These are phyloP conservation scores for Chionoecetes opilio DNA, from an alignment of 1,140 invertebrate species.

Conservation along the genomic window DNA sequence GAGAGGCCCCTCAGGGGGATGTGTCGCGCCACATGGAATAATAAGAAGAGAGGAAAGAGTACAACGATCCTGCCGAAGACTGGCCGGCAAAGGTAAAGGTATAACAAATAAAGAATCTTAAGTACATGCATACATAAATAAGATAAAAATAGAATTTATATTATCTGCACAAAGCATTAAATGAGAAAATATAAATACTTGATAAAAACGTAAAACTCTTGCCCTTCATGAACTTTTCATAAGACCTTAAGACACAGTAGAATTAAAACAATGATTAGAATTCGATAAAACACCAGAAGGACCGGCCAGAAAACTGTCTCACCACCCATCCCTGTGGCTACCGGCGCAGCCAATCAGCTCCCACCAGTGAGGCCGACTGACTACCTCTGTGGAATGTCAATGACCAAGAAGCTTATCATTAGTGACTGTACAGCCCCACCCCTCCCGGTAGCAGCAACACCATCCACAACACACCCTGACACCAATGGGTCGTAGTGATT, in stretches of 20 bases:
- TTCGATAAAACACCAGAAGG: neutral
- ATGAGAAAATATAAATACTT: neutral
- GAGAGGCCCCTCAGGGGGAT: no score
- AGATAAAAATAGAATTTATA: constrained; percentile 23
- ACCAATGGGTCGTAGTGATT: no score
- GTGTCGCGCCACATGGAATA: no score
- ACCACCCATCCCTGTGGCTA: neutral
- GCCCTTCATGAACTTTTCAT: neutral
- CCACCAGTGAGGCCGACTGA: neutral
- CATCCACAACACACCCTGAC: no score
- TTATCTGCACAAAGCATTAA: constrained; percentile 1
- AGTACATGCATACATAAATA: constrained; percentile 30
- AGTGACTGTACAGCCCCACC: constrained; percentile 11
- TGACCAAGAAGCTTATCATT: constrained; percentile 9
- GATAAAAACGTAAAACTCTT: neutral
- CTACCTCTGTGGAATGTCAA: neutral
- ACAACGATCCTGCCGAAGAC: neutral
- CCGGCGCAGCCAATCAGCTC: neutral
- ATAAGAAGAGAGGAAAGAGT: neutral
- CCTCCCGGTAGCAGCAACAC: no score
- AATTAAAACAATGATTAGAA: neutral
- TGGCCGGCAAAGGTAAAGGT: no score
- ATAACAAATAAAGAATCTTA: neutral
- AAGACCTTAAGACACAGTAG: neutral
- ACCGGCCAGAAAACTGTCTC: neutral